A percentile compares a stretch with the other conserved stretches of the same genome.
phyloP scores from a whole-genome alignment of 2,888 invertebrate genomes.

The Griposia aprilina region DNA sequence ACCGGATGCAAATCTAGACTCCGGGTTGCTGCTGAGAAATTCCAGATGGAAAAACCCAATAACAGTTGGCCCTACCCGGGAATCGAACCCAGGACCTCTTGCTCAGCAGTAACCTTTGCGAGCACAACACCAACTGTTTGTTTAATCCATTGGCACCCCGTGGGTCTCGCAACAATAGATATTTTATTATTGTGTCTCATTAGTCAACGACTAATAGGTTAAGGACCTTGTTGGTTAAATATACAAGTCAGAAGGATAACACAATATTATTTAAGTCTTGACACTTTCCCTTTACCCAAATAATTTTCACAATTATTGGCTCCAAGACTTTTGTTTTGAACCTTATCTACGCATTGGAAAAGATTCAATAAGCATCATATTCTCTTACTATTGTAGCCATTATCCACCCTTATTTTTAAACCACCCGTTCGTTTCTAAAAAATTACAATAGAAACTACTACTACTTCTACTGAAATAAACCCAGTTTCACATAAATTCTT shows the following conservation, averaged over 20 bases:
- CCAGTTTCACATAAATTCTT: slow-evolving; percentile 25
- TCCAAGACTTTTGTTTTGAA: no score
- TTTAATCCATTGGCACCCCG: not conserved
- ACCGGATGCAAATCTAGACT: not conserved
- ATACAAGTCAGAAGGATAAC: not conserved
- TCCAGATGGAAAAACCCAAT: not conserved
- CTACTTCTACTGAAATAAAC: slow-evolving; percentile 15
- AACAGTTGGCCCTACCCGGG: not conserved
- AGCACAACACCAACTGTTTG: not conserved
- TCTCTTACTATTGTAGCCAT: not conserved
- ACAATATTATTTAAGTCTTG: not conserved
- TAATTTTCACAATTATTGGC: not conserved
- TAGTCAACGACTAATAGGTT: not conserved
- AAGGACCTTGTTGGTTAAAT: not conserved
- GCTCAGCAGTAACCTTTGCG: not conserved
- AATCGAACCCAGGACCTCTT: not conserved
- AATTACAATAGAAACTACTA: not conserved
- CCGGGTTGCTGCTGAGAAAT: not conserved
- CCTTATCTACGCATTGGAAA: no score
- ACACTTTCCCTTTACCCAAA: not conserved
- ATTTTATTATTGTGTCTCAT: not conserved
- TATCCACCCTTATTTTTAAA: not conserved
- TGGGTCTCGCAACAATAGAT: not conserved
- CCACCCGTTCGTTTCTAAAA: not conserved
- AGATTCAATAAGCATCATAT: no score